phyloP scores from a whole-genome alignment of 2,113 vertebrate species.

The Atherinomorus stipes region DNA sequence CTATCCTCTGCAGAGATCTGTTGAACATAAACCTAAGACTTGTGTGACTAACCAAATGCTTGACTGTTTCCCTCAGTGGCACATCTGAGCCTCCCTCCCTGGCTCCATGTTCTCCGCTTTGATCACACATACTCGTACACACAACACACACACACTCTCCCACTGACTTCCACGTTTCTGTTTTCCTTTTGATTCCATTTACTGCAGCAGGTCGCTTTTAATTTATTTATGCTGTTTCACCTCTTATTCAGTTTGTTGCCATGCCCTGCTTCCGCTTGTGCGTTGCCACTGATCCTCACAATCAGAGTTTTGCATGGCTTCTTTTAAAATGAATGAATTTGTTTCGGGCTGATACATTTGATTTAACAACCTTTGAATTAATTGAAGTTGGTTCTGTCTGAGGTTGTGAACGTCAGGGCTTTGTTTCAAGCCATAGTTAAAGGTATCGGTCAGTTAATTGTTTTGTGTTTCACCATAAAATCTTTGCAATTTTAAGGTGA shows the following conservation, averaged over 20 bases:
- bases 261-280: constrained; percentile 4
- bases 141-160: constrained; percentile 28
- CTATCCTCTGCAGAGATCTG: constrained; percentile 35
- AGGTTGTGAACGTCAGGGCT: not conserved
- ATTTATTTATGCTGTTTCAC: constrained; percentile 54
- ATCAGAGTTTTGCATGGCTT: constrained; percentile 34
- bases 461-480: not conserved
- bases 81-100: constrained; percentile 24
- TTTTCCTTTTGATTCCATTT: constrained; percentile 61
- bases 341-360: constrained; percentile 5
- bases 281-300: constrained; percentile 24
- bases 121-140: constrained; percentile 35
- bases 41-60: constrained; percentile 38
- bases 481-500: not conserved
- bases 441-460: not conserved
- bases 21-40: constrained; percentile 29
- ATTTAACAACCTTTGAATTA: not conserved
- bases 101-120: constrained; percentile 27
- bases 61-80: constrained; percentile 38
- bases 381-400: not conserved
- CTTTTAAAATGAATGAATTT: not conserved
- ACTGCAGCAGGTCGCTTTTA: constrained; percentile 42
- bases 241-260: constrained; percentile 51
- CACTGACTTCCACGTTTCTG: constrained; percentile 33
- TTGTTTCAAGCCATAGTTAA: not conserved